Evolutionary conservation across 2,797 vertebrate genomes (phyloP).

Genomic region (Monodelphis domestica): DNA sequence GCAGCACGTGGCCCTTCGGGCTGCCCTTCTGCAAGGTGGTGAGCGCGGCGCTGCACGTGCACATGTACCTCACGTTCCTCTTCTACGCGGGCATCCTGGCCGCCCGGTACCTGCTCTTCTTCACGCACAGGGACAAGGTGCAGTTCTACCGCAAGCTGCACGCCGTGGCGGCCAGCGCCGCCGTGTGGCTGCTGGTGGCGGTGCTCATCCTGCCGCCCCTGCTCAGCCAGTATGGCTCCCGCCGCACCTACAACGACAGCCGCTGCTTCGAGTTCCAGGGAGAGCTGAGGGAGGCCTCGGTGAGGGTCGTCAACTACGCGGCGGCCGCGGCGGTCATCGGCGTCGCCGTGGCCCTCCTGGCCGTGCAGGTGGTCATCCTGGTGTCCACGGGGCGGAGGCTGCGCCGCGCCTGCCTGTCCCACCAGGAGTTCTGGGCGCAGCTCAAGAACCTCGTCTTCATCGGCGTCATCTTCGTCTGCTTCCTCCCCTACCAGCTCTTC

Average conservation of each 20-base stretch:
- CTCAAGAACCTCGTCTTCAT: constrained; percentile 92
- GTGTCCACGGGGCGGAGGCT: constrained; percentile 83
- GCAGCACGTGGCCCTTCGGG: constrained; percentile 81
- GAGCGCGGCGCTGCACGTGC: constrained; percentile 93
- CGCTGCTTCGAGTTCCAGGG: constrained; percentile 89
- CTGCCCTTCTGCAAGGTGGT: constrained; percentile 85
- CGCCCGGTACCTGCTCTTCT: constrained; percentile 88
- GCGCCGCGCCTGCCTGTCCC: constrained; percentile 78
- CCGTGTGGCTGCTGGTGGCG: constrained; percentile 87
- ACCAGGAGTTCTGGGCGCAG: constrained; percentile 94
- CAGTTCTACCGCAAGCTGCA: constrained; percentile 88
- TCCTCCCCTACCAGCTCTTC: constrained; percentile 93
- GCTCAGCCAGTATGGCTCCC: constrained; percentile 82
- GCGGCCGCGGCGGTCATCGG: constrained; percentile 80
- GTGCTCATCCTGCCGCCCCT: constrained; percentile 81
- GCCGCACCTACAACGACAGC: rapidly evolving
- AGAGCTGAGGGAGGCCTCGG: rapidly evolving
- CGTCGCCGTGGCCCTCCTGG: constrained; percentile 80
- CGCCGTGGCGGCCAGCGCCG: constrained; percentile 82
- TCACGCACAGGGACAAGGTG: constrained; percentile 84
- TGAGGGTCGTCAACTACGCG: constrained; percentile 86
- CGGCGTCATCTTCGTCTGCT: constrained; percentile 90
- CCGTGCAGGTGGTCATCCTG: constrained; percentile 87
- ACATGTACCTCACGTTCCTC: constrained; percentile 94
- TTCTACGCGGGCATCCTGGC: constrained; percentile 91